Conservation (phyloP, 2,113 vertebrate genomes). For the Clarias magur region DNA sequence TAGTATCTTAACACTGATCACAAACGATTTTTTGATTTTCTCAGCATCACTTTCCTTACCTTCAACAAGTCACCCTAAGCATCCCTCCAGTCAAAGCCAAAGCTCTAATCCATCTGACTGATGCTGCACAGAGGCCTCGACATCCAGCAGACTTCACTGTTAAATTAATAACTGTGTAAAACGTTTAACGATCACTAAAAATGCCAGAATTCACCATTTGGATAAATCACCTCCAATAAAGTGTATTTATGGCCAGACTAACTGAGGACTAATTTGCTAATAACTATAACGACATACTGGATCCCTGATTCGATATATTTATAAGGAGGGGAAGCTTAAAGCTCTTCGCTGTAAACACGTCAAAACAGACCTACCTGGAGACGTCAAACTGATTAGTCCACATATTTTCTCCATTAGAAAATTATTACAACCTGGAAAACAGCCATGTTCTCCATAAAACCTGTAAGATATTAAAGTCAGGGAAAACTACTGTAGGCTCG, state of each 20-base stretch:
- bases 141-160: constrained; percentile 5
- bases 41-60: neutral
- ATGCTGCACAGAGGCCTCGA: neutral
- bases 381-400: constrained; percentile 11
- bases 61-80: neutral
- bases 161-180: constrained; percentile 35
- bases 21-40: neutral
- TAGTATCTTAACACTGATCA: neutral
- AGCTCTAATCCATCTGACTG: neutral
- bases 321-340: neutral
- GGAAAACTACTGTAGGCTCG: neutral
- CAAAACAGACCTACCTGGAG: neutral
- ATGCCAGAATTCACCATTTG: constrained; percentile 14
- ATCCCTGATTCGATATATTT: constrained; percentile 31
- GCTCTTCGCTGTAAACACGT: neutral
- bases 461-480: neutral
- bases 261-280: constrained; percentile 24
- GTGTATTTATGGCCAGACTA: constrained; percentile 14
- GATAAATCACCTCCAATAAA: constrained; percentile 21
- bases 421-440: constrained; percentile 38
- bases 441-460: neutral
- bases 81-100: neutral
- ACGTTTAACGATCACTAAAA: constrained; percentile 25
- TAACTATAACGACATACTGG: neutral
- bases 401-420: constrained; percentile 21